phyloP scores from a whole-genome alignment of 1,140 invertebrate genomes.

The Brachionus koreanus region DNA sequence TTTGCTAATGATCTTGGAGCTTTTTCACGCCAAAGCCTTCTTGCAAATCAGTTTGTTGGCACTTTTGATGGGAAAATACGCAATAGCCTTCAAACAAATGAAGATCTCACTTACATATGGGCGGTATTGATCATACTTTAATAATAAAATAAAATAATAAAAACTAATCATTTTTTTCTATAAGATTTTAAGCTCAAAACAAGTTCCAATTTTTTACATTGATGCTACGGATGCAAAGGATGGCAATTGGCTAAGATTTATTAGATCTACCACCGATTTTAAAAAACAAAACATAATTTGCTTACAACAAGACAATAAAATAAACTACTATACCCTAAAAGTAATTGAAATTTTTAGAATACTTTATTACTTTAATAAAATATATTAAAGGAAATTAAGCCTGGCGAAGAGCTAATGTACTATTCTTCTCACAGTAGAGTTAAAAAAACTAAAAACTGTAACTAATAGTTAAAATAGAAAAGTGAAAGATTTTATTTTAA shows the following conservation, averaged over 20 bases:
- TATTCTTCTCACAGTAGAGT: background rate
- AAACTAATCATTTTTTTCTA: background rate
- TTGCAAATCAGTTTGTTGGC: background rate
- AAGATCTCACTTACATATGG: conserved; percentile 29
- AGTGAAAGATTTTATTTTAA: background rate
- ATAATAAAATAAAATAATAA: background rate
- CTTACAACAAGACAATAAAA: conserved; percentile 46
- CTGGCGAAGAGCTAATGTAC: background rate
- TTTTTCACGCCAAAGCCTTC: background rate
- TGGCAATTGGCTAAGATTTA: conserved; percentile 47
- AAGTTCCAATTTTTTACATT: conserved; percentile 46
- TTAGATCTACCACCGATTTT: conserved; percentile 46
- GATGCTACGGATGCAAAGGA: conserved; percentile 46
- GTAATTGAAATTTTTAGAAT: background rate
- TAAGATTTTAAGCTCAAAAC: conserved; percentile 12
- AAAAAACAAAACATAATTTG: conserved; percentile 48
- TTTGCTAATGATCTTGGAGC: conserved; percentile 17
- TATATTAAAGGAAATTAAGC: conserved; percentile 32
- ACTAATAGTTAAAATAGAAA: background rate
- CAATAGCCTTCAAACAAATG: background rate
- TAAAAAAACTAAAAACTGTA: background rate
- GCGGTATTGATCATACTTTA: background rate
- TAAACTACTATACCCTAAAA: conserved; percentile 45
- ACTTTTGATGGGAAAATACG: conserved; percentile 36
- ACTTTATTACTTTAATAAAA: background rate